A percentile compares a stretch with the other conserved stretches of the same genome.
Conservation (phyloP, 2,113 vertebrate genomes). For the Hiodon alosoides region DNA sequence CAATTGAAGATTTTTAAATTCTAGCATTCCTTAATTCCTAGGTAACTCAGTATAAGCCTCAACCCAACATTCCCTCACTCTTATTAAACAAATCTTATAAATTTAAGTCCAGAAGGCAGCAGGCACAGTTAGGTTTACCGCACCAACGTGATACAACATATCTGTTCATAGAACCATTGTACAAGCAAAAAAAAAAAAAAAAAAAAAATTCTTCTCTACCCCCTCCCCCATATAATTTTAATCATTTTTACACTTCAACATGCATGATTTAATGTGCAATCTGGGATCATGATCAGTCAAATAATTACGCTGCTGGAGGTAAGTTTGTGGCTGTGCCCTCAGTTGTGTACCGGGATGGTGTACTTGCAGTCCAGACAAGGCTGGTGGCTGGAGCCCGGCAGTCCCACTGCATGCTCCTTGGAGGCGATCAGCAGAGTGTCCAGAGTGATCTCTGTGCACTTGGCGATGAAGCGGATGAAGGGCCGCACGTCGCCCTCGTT, state of each 20-base stretch:
- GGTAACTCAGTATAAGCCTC: not conserved
- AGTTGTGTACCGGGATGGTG: constrained; percentile 76
- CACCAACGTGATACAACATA: not conserved
- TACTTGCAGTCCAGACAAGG: constrained; percentile 63
- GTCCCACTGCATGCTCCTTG: constrained; percentile 77
- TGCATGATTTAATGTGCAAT: not conserved
- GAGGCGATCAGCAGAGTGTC: constrained; percentile 91
- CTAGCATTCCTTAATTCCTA: not conserved
- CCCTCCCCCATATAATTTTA: no score
- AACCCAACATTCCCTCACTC: not conserved
- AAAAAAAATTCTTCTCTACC: no score
- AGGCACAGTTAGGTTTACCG: not conserved
- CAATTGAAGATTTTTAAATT: not conserved
- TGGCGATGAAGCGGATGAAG: constrained; percentile 93
- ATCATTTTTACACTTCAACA: no score
- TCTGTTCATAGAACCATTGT: not conserved
- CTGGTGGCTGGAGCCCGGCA: constrained; percentile 71
- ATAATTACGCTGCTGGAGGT: no score
- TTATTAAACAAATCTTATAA: not conserved
- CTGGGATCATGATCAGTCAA: not conserved
- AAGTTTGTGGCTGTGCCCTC: constrained; percentile 20
- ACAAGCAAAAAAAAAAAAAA: no score
- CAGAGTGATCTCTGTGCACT: constrained; percentile 87
- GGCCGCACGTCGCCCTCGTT: constrained; percentile 92
- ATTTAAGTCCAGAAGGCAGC: not conserved